Percentiles rank a stretch among this genome's conserved stretches.
These are phyloP conservation scores for Acromyrmex heyeri DNA, from an alignment of 1,140 invertebrate genomes.

Conservation along the genomic window DNA sequence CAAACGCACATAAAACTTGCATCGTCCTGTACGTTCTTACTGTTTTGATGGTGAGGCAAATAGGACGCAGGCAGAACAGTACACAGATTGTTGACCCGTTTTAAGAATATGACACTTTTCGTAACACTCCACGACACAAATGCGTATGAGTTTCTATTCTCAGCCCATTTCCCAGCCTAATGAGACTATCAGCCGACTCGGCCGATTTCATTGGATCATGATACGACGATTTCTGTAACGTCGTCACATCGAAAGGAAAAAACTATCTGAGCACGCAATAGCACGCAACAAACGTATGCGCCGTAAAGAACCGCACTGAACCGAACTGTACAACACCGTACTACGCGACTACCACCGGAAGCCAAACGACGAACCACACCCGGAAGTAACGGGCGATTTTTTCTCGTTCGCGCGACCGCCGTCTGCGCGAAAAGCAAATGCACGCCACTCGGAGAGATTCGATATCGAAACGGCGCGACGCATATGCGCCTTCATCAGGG, in stretches of 20 bases:
- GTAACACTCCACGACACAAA: slow-evolving; percentile 42
- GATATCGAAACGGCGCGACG: slow-evolving; percentile 3
- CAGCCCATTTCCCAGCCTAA: slow-evolving; percentile 71
- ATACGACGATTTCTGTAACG: slow-evolving; percentile 17
- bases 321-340: not conserved
- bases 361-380: not conserved
- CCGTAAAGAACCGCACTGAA: not conserved
- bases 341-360: not conserved
- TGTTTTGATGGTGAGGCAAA: slow-evolving; percentile 8
- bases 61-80: slow-evolving; percentile 19
- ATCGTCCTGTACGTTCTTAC: not conserved
- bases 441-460: slow-evolving; percentile 1
- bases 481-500: not conserved
- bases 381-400: not conserved
- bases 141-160: slow-evolving; percentile 72
- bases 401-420: not conserved
- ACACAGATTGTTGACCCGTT: slow-evolving; percentile 61
- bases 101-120: slow-evolving; percentile 65
- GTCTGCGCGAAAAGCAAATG: not conserved
- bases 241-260: slow-evolving; percentile 40
- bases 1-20: not conserved
- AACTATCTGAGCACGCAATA: not conserved
- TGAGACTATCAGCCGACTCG: slow-evolving; percentile 63
- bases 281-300: not conserved
- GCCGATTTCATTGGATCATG: slow-evolving; percentile 61